phyloP scores from a whole-genome alignment of 2,888 invertebrate species.

The Drosophila pegasa region DNA sequence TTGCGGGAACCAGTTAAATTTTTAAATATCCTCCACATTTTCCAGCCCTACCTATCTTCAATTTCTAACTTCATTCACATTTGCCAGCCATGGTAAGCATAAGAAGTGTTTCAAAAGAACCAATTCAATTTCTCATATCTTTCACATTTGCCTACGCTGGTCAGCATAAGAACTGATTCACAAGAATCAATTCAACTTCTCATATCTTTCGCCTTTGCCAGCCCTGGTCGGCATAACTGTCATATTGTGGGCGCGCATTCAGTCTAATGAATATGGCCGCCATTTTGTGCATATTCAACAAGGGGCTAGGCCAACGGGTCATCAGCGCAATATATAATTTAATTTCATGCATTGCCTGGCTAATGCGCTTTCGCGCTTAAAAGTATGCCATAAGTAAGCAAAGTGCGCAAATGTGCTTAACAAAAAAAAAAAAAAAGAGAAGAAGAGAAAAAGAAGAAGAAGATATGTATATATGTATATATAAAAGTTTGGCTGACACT shows the following conservation, averaged over 20 bases:
- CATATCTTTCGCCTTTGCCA: conserved; percentile 1
- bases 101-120: no score
- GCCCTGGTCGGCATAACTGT: conserved; percentile 40
- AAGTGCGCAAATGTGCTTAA: conserved; percentile 78
- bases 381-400: conserved; percentile 75
- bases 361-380: conserved; percentile 78
- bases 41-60: no score
- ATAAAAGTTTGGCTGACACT: conserved; percentile 51
- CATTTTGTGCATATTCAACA: conserved; percentile 37
- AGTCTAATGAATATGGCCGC: conserved; percentile 52
- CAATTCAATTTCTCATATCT: no score
- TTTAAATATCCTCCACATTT: no score
- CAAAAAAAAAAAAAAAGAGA: conserved; percentile 41
- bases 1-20: not conserved
- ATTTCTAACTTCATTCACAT: no score
- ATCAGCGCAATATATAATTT: conserved; percentile 64
- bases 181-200: not conserved
- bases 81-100: no score
- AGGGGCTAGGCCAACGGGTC: not conserved
- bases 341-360: conserved; percentile 81
- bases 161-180: not conserved
- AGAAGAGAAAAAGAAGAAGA: no score
- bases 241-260: conserved; percentile 33
- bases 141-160: no score
- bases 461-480: not conserved